Conservation (phyloP, 2,888 invertebrate genomes). For the Diachrysia chrysitis region DNA sequence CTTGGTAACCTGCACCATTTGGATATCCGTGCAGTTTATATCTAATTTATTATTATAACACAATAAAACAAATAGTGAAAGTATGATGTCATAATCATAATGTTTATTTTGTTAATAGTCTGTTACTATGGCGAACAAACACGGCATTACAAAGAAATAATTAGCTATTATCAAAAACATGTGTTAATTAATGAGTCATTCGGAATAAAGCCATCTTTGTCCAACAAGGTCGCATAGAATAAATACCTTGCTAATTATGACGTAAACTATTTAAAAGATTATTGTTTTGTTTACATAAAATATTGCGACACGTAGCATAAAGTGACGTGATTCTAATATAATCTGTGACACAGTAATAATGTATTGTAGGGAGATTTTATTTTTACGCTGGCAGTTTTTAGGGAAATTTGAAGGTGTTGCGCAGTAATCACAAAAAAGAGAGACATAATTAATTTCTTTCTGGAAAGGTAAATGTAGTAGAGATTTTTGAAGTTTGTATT, state of each 20-base stretch:
- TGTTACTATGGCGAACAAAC: background rate
- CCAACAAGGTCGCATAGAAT: constrained; percentile 44
- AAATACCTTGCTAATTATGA: constrained; percentile 51
- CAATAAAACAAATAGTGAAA: background rate
- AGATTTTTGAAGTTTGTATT: no score
- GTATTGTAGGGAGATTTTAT: constrained; percentile 5
- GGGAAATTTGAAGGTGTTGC: background rate
- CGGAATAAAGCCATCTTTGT: constrained; percentile 24
- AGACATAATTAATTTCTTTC: no score
- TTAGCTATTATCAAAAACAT: constrained; percentile 12
- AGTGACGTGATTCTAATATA: constrained; percentile 40
- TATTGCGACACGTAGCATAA: constrained; percentile 33
- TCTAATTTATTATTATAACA: background rate
- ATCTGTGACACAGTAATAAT: constrained; percentile 27
- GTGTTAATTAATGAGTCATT: constrained; percentile 45
- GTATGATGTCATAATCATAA: background rate
- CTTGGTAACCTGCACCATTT: no score
- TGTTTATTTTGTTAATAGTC: background rate
- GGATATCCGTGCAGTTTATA: no score
- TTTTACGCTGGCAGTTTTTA: constrained; percentile 27
- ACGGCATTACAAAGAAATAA: background rate
- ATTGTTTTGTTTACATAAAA: constrained; percentile 48
- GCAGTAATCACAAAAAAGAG: background rate
- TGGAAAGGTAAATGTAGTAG: no score
- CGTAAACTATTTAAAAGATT: constrained; percentile 31